Evolutionary conservation across 1,140 invertebrate genomes (phyloP).

Genomic region (Drosophila malerkotliana): DNA sequence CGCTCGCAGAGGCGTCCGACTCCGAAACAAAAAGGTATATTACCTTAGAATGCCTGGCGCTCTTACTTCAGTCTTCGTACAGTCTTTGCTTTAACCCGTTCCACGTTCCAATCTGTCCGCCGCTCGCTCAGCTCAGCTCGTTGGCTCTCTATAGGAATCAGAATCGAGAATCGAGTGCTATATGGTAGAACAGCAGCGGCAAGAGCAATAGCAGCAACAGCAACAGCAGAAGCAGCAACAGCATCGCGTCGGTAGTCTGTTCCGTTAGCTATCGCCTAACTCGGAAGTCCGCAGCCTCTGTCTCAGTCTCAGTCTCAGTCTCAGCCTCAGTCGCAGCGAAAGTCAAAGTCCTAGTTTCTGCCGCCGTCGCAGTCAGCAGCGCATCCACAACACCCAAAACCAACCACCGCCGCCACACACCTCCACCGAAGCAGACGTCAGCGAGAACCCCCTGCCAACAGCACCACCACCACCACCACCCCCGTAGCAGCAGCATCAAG

Average conservation of each 20-base stretch:
- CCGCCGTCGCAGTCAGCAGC: conserved; percentile 11
- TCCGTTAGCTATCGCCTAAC: conserved; percentile 44
- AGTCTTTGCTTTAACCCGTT: conserved; percentile 85
- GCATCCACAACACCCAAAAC: conserved; percentile 51
- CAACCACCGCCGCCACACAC: conserved; percentile 53
- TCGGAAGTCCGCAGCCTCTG: conserved; percentile 35
- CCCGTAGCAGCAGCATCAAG: conserved; percentile 31
- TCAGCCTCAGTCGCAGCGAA: conserved; percentile 48
- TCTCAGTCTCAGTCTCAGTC: conserved; percentile 36
- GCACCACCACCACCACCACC: conserved; percentile 55
- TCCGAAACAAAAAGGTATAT: conserved; percentile 84
- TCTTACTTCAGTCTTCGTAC: conserved; percentile 84
- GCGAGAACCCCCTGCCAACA: conserved; percentile 49
- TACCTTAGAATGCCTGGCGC: conserved; percentile 84
- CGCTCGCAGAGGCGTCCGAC: conserved; percentile 44
- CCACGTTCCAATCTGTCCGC: conserved; percentile 84
- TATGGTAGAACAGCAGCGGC: conserved; percentile 53
- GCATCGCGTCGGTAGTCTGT: conserved; percentile 36
- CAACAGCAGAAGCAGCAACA: conserved; percentile 2
- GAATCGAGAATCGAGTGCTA: conserved; percentile 3
- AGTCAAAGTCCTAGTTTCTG: conserved; percentile 9
- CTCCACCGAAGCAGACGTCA: conserved; percentile 22
- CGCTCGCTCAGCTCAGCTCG: conserved; percentile 59
- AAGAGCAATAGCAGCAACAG: conserved; percentile 29
- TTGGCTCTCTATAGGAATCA: conserved; percentile 77